phyloP scores from a whole-genome alignment of 2,797 vertebrate genomes.

The Poecilia picta region DNA sequence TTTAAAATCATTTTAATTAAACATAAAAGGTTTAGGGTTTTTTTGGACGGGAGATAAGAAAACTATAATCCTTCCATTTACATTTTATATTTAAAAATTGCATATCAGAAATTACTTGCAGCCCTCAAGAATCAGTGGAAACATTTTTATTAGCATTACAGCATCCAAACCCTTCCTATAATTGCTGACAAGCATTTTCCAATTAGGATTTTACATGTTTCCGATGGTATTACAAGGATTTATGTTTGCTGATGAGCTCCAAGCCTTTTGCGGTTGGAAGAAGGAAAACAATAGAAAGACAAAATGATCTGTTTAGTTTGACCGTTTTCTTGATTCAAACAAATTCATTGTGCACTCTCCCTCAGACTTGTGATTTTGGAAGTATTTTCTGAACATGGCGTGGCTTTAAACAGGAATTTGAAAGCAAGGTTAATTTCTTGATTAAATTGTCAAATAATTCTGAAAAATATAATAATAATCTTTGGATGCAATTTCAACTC shows the following conservation, averaged over 20 bases:
- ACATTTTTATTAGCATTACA: neutral
- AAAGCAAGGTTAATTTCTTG: neutral
- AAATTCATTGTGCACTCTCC: neutral
- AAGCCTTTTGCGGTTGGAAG: neutral
- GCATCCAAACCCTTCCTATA: neutral
- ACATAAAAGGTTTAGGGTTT: neutral
- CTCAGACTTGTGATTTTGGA: neutral
- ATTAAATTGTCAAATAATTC: neutral
- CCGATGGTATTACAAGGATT: neutral
- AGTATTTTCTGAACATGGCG: neutral
- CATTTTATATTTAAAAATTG: neutral
- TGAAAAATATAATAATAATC: neutral
- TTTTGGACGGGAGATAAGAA: neutral
- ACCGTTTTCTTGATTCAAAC: neutral
- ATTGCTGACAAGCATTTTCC: neutral
- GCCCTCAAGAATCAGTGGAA: neutral
- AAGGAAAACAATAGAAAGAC: neutral
- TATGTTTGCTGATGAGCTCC: neutral
- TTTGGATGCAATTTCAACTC: neutral
- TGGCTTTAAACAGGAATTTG: neutral
- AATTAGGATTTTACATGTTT: neutral
- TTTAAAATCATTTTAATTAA: neutral
- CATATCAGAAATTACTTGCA: neutral
- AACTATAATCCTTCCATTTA: neutral
- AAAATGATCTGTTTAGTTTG: neutral